These are phyloP conservation scores for Nebria brevicollis DNA, from an alignment of 2,888 invertebrate genomes.

Conservation along the genomic window DNA sequence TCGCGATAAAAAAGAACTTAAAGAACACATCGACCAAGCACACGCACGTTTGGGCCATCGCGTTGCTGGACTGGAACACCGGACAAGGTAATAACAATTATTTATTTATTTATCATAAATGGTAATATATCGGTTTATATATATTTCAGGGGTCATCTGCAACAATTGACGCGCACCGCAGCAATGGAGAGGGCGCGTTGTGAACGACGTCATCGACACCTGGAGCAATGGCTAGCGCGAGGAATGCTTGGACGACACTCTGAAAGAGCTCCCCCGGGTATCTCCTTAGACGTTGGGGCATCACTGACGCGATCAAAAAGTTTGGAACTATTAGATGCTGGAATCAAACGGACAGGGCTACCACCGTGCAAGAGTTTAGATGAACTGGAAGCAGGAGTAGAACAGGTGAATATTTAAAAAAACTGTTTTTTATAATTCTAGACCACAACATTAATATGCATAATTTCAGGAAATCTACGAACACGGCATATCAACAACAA, in stretches of 20 bases:
- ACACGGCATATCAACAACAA: constrained; percentile 28
- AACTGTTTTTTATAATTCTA: not conserved
- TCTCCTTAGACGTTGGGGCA: constrained; percentile 66
- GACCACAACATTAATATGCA: not conserved
- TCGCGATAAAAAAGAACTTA: constrained; percentile 80
- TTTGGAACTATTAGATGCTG: constrained; percentile 72
- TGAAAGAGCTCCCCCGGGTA: constrained; percentile 65
- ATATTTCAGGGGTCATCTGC: constrained; percentile 35
- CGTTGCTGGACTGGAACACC: constrained; percentile 80
- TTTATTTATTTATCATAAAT: not conserved
- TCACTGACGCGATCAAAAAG: constrained; percentile 76
- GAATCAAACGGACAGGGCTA: constrained; percentile 52
- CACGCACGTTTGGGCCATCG: constrained; percentile 83
- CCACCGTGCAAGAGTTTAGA: constrained; percentile 37
- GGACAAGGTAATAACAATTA: constrained; percentile 61
- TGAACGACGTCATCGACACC: constrained; percentile 71
- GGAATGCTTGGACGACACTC: constrained; percentile 71
- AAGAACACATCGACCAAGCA: constrained; percentile 81
- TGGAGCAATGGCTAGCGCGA: constrained; percentile 77
- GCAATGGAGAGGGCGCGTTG: constrained; percentile 72
- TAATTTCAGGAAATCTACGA: constrained; percentile 15
- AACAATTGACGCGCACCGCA: constrained; percentile 74
- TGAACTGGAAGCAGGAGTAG: constrained; percentile 32
- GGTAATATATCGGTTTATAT: not conserved
- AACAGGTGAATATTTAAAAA: constrained; percentile 13